A percentile compares a stretch with the other conserved stretches of the same genome.
These are phyloP conservation scores for Acanthopleura granulata DNA, from an alignment of 2,888 invertebrate species.

Conservation along the genomic window DNA sequence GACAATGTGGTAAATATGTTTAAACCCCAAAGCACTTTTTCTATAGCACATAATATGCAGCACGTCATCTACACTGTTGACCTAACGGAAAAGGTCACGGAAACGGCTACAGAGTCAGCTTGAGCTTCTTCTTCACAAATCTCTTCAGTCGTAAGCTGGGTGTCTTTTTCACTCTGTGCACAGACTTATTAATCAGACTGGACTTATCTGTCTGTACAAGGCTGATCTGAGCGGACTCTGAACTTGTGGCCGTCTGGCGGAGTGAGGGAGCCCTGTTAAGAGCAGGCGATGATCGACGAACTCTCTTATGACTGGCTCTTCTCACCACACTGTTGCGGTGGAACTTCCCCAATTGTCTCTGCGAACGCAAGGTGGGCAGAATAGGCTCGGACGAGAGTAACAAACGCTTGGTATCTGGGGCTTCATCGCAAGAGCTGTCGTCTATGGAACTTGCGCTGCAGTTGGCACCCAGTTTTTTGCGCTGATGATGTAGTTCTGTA, in stretches of 20 bases:
- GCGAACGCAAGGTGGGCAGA: not conserved
- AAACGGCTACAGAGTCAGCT: not conserved
- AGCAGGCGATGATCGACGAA: too few relatives aligned
- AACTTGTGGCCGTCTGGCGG: too few relatives aligned
- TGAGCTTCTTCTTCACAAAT: not conserved
- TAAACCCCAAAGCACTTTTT: too few relatives aligned
- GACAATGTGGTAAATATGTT: too few relatives aligned
- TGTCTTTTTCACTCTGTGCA: not conserved
- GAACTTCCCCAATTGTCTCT: not conserved
- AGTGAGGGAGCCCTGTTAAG: too few relatives aligned
- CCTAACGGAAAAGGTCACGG: too few relatives aligned
- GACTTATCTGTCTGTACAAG: too few relatives aligned
- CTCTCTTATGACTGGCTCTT: not conserved
- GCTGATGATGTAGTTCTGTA: not conserved
- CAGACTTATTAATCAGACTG: too few relatives aligned
- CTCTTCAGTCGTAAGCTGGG: constrained; percentile 8
- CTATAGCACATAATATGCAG: too few relatives aligned
- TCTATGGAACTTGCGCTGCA: not conserved
- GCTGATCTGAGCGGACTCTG: too few relatives aligned
- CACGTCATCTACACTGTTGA: too few relatives aligned
- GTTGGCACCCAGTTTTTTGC: not conserved
- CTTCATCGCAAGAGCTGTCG: not conserved
- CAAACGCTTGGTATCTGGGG: not conserved
- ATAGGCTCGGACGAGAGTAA: not conserved
- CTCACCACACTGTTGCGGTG: not conserved